These are phyloP conservation scores for Macroramphosus scolopax DNA, from an alignment of 2,797 vertebrate genomes.

Conservation along the genomic window DNA sequence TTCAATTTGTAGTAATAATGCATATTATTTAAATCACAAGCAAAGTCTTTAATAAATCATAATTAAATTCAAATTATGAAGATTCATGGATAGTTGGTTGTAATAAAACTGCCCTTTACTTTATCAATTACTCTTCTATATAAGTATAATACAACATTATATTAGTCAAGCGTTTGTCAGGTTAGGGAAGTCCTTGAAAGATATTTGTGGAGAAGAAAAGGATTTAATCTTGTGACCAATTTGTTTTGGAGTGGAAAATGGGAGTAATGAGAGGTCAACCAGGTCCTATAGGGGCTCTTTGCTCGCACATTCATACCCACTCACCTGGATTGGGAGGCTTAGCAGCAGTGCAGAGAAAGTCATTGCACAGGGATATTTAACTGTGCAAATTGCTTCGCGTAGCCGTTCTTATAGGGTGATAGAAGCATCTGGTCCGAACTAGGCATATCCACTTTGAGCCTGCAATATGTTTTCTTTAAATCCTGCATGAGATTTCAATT, in stretches of 20 bases:
- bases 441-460: constrained; percentile 34
- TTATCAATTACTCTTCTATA: too few relatives aligned
- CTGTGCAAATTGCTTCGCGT: constrained; percentile 51
- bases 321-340: constrained; percentile 36
- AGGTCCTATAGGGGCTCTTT: constrained; percentile 53
- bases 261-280: constrained; percentile 67
- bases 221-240: constrained; percentile 38
- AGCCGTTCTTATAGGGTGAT: constrained; percentile 52
- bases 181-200: constrained; percentile 6
- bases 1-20: too few relatives aligned
- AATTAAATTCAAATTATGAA: too few relatives aligned
- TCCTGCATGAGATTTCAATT: constrained; percentile 72
- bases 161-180: not conserved
- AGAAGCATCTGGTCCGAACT: constrained; percentile 40
- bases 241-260: constrained; percentile 52
- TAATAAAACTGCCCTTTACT: too few relatives aligned
- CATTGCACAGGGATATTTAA: constrained; percentile 27
- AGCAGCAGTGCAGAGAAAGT: constrained; percentile 26
- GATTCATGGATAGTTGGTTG: too few relatives aligned
- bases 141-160: not conserved
- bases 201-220: constrained; percentile 1
- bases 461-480: constrained; percentile 58
- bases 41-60: too few relatives aligned
- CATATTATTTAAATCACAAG: too few relatives aligned
- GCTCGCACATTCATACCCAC: constrained; percentile 30